Evolutionary conservation across 1,140 invertebrate genomes (phyloP), one percentile per base, ranked within the genome.

Genomic region (Agraylea sexmaculata): DNA sequence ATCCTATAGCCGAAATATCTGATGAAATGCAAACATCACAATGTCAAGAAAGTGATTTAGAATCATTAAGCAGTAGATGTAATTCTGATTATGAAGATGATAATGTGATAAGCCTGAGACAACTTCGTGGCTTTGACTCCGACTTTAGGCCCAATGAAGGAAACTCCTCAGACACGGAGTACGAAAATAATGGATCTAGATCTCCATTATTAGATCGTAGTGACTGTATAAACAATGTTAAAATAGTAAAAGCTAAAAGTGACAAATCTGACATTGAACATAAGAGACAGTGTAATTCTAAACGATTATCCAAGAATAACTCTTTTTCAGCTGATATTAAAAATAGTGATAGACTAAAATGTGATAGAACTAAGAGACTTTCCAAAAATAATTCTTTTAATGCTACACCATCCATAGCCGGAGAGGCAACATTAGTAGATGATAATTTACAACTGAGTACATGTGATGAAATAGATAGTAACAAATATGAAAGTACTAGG

Each of bases 1-100:
- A 86, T 61, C 80, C 83, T 1, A 87, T 87, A 52, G 82, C 78
- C 2, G 83, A 87, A 63, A 81, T 85, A 54, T 79, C 76, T 13
- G 82, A 85, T 54, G 82, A 87, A 60, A 82, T 80, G 64, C 70
- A 75, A 47, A 77, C 77, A 20, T 78, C 75, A 0, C 76, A 77
- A 51, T 77, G 70, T 38, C 71, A 76, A 28, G 70, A 78, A 52
- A 70, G 75, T 1, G 70, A 74, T 51, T 56, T 73, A 25, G 76
- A 74, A 43, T 73, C 70, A 2, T 27, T 59, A 23, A 60, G 60
- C 33, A 64, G 65, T 10, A 63, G 60, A 45, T 66, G 64, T 46
- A 65, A 66, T 32, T 65, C 62, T 50, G 65, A 70, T 50, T 73
- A 69, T 44, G 71, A 74, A 46, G 71, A 73, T 35, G 69, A 70